A percentile compares a stretch with the other conserved stretches of the same genome.
These are phyloP conservation scores for Sesamia nonagrioides DNA, from an alignment of 1,140 invertebrate genomes.

Conservation along the genomic window DNA sequence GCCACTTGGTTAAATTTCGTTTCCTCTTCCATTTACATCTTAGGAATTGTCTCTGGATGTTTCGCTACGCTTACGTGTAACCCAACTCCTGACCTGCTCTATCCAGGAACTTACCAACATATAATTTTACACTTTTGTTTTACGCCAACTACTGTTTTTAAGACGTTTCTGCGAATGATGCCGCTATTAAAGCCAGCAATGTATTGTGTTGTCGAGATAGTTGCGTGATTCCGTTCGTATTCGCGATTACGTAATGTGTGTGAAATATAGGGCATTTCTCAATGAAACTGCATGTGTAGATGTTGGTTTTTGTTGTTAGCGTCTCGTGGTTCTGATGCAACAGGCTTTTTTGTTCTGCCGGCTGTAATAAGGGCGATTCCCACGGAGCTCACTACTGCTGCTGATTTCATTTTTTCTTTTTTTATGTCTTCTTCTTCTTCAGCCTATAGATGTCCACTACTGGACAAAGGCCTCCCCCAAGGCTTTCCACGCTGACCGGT, in stretches of 20 bases:
- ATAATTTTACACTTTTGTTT: not conserved
- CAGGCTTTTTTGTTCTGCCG: constrained; percentile 26
- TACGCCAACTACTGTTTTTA: not conserved
- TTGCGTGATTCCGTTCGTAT: not conserved
- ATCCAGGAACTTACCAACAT: not conserved
- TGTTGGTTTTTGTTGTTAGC: constrained; percentile 17
- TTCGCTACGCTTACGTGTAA: constrained; percentile 56
- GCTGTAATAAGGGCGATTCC: constrained; percentile 3
- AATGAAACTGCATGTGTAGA: constrained; percentile 9
- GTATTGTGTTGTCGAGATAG: constrained; percentile 32
- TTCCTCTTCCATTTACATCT: constrained; percentile 46
- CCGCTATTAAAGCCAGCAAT: constrained; percentile 49
- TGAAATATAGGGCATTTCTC: constrained; percentile 45
- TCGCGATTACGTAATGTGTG: constrained; percentile 31
- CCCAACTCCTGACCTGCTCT: constrained; percentile 37
- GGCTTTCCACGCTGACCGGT: no score
- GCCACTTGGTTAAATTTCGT: constrained; percentile 33
- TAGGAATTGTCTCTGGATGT: constrained; percentile 51
- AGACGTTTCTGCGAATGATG: not conserved
- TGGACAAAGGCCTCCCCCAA: no score
- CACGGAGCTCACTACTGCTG: not conserved
- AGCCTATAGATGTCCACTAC: no score
- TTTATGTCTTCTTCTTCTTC: no score
- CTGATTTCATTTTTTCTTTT: no score
- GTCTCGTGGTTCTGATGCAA: constrained; percentile 8